phyloP scores from a whole-genome alignment of 2,888 invertebrate genomes.

The Dasysyrphus tricinctus region DNA sequence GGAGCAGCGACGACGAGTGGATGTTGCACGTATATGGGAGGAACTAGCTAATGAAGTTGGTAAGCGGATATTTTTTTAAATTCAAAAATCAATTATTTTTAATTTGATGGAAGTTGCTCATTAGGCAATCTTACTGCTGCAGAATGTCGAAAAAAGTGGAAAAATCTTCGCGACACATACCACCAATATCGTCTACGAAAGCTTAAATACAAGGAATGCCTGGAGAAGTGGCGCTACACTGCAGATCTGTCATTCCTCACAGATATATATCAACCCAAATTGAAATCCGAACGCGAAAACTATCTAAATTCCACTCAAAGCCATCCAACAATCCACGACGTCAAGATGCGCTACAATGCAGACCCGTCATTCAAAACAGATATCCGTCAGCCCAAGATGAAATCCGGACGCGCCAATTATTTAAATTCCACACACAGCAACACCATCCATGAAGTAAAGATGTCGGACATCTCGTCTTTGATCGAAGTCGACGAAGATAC shows the following conservation, averaged over 20 bases:
- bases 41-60: slow-evolving; percentile 80
- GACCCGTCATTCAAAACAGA: slow-evolving; percentile 80
- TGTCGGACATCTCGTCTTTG: background rate
- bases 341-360: slow-evolving; percentile 78
- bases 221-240: slow-evolving; percentile 81
- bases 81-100: background rate
- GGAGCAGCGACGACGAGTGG: slow-evolving; percentile 80
- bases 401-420: slow-evolving; percentile 78
- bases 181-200: slow-evolving; percentile 78
- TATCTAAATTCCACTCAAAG: background rate
- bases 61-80: background rate
- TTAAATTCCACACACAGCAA: background rate
- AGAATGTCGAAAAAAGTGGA: slow-evolving; percentile 82
- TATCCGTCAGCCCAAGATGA: slow-evolving; percentile 81
- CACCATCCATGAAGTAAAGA: background rate
- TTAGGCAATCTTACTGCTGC: slow-evolving; percentile 80
- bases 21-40: slow-evolving; percentile 80
- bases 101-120: background rate
- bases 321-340: background rate
- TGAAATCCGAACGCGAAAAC: slow-evolving; percentile 79
- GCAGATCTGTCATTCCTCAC: slow-evolving; percentile 81
- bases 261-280: slow-evolving; percentile 80
- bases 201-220: slow-evolving; percentile 45
- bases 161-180: slow-evolving; percentile 82
- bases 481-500: slow-evolving; percentile 15